A percentile compares a stretch with the other conserved stretches of the same genome.
Evolutionary conservation across 2,113 vertebrate species (phyloP).

Genomic region (Ophiodon elongatus): DNA sequence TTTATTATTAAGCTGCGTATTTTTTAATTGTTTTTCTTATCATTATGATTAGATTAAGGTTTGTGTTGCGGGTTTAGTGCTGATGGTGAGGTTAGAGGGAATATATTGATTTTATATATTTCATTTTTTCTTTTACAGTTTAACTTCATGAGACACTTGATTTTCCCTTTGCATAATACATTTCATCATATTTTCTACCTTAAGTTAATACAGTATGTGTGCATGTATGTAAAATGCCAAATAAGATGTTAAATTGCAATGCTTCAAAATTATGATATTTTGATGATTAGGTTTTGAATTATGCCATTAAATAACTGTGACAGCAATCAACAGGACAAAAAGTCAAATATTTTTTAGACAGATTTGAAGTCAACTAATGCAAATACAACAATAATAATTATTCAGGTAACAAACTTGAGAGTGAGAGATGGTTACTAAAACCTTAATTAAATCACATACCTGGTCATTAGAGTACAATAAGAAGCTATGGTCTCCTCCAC

Average conservation of each 20-base stretch:
- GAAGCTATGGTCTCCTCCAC: constrained; percentile 96
- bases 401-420: neutral
- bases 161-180: neutral
- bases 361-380: neutral
- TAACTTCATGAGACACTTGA: neutral
- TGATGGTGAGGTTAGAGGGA: neutral
- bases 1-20: neutral
- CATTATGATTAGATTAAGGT: neutral
- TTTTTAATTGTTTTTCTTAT: neutral
- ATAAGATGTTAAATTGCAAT: neutral
- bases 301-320: neutral
- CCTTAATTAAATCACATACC: constrained; percentile 79
- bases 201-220: neutral
- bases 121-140: neutral
- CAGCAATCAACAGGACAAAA: neutral
- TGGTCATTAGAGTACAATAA: constrained; percentile 90
- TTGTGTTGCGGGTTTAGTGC: neutral
- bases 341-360: neutral
- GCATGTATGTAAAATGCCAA: neutral
- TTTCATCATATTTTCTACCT: neutral
- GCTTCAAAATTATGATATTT: neutral
- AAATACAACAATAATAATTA: neutral
- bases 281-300: neutral
- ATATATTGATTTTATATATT: too few species aligned
- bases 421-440: neutral